Conservation (phyloP, 2,888 invertebrate species). For the Cephus nigrinus region DNA sequence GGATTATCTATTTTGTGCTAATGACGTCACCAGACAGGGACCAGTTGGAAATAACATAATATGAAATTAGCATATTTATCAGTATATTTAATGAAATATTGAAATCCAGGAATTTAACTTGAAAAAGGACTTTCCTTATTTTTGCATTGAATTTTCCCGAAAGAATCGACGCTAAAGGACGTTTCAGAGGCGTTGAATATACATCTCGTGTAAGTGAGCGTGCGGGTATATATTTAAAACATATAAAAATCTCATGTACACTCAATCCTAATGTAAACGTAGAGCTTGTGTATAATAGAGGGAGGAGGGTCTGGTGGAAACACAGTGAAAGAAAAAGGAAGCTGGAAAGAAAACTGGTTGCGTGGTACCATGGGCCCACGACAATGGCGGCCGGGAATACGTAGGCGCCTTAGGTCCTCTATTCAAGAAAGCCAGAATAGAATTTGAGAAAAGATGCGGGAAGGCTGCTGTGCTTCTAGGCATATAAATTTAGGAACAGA, state of each 20-base stretch:
- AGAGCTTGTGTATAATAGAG: background rate
- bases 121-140: background rate
- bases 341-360: constrained; percentile 44
- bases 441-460: constrained; percentile 44
- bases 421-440: constrained; percentile 46
- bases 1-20: background rate
- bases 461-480: constrained; percentile 7
- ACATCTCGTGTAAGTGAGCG: background rate
- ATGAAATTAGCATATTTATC: background rate
- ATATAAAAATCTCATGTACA: background rate
- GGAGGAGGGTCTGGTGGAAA: constrained; percentile 28
- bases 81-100: background rate
- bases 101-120: background rate
- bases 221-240: background rate
- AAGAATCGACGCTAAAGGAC: background rate
- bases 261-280: background rate
- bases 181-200: background rate
- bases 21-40: background rate
- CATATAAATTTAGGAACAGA: background rate
- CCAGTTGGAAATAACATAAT: background rate
- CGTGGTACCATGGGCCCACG: constrained; percentile 27
- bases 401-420: constrained; percentile 57
- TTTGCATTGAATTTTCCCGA: background rate
- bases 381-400: constrained; percentile 55
- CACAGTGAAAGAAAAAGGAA: constrained; percentile 44